Base-by-base conservation (phyloP, 2,113 vertebrate species). In the Cyphomyrus discorhynchus region DNA sequence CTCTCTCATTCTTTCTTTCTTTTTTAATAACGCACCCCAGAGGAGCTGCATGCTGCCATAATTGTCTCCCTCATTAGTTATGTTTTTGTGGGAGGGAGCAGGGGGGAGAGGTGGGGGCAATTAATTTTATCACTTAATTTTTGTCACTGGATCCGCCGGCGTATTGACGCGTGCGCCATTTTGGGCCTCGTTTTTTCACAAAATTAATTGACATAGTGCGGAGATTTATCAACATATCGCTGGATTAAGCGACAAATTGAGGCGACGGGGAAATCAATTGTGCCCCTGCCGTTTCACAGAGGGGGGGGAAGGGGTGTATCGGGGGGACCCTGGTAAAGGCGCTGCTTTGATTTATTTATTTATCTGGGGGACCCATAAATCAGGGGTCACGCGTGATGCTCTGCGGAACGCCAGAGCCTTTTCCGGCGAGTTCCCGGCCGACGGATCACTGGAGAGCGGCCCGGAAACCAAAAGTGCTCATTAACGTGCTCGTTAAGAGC, bases 101-200 rank as follows among this genome's bases (percentile, higher is more conserved):
- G 74, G 94, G 93, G 94, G 94, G 94, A 94, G 94, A 35, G 74
- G 94, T 92, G 94, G 94, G 94, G 94, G 94, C 95, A 94, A 96
- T 96, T 96, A 93, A 96, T 96, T 96, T 96, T 94, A 96, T 96
- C 95, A 95, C 96, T 96, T 96, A 95, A 96, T 96, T 96, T 95
- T 95, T 95, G 95, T 95, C 96, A 95, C 94, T 47, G 92, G 94
- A 95, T 94, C 94, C 91, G 92, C 92, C 92, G 94, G 92, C 92
- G 92, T 94, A 95, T 96, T 94, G 95, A 96, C 95, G 95, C 92
- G 93, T 92, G 93, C 93, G 89, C 90, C 88, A 91, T 88, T 92
- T 94, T 90, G 91, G 39, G 92, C 92, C 92, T 93, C 94, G 93
- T 96, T 95, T 95, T 91, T 96, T 95, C 96, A 89, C 92, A 93